These are phyloP conservation scores for Neodontobutis hainanensis DNA, from an alignment of 2,113 vertebrate genomes.

Conservation along the genomic window DNA sequence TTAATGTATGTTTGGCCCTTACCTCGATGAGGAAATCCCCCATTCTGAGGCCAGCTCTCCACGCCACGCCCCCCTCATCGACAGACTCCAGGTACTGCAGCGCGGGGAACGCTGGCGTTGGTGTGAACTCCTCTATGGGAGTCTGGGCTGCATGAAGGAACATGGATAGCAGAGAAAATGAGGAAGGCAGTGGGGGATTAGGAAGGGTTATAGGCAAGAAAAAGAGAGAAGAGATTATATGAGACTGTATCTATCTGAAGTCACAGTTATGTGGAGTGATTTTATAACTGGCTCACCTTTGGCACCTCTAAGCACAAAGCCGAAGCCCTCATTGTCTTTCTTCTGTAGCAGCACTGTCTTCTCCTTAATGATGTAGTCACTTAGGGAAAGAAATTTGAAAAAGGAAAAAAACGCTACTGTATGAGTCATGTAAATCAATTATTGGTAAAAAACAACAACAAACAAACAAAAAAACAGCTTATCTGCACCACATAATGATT, in stretches of 20 bases:
- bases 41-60: conserved; percentile 90
- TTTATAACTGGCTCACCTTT: conserved; percentile 84
- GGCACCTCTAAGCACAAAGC: conserved; percentile 97
- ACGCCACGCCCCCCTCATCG: conserved; percentile 92
- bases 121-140: conserved; percentile 94
- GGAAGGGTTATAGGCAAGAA: background rate
- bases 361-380: conserved; percentile 99
- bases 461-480: conserved; percentile 40
- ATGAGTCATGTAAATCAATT: conserved; percentile 42
- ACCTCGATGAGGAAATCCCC: conserved; percentile 96
- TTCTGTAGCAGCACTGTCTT: conserved; percentile 99
- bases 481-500: conserved; percentile 61
- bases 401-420: conserved; percentile 15
- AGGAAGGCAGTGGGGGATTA: background rate
- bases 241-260: conserved; percentile 12
- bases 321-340: conserved; percentile 99
- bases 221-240: background rate
- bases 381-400: conserved; percentile 77
- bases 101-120: conserved; percentile 91
- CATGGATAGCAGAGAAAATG: conserved; percentile 6
- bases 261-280: background rate
- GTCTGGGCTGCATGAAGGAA: conserved; percentile 83
- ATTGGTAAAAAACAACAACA: background rate
- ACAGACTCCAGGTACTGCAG: conserved; percentile 93
- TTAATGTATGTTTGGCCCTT: background rate